These are phyloP conservation scores for Bruchidius siliquastri DNA, from an alignment of 2,888 invertebrate species.

Conservation along the genomic window DNA sequence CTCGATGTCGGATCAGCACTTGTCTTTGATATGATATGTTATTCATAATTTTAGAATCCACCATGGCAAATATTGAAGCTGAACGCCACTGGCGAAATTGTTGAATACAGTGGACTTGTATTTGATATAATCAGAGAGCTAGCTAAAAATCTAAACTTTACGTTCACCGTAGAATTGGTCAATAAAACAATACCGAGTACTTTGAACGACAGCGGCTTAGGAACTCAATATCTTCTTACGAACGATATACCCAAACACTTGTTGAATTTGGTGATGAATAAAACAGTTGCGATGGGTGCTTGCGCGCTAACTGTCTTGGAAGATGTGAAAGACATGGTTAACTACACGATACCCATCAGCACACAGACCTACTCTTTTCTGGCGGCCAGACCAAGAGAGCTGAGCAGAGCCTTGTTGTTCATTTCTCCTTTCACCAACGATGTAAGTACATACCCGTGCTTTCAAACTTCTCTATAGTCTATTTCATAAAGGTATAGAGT, in stretches of 20 bases:
- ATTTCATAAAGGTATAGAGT: background rate
- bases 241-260: slow-evolving; percentile 34
- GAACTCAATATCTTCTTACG: slow-evolving; percentile 6
- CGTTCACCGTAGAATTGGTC: slow-evolving; percentile 51
- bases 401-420: slow-evolving; percentile 78
- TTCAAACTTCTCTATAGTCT: slow-evolving; percentile 1
- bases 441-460: slow-evolving; percentile 52
- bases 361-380: slow-evolving; percentile 76
- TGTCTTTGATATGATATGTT: background rate
- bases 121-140: slow-evolving; percentile 77
- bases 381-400: slow-evolving; percentile 70
- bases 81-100: slow-evolving; percentile 56
- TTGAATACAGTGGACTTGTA: slow-evolving; percentile 64
- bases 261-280: slow-evolving; percentile 50
- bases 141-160: slow-evolving; percentile 74
- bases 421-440: slow-evolving; percentile 73
- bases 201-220: background rate
- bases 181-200: slow-evolving; percentile 18
- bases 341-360: slow-evolving; percentile 75
- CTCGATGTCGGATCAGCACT: too few species aligned
- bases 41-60: slow-evolving; percentile 61
- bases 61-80: slow-evolving; percentile 76
- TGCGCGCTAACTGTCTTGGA: slow-evolving; percentile 57
- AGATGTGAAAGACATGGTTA: slow-evolving; percentile 53
- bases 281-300: slow-evolving; percentile 56